Evolutionary conservation across 2,797 vertebrate genomes (phyloP).

Genomic region (Danio choprae): DNA sequence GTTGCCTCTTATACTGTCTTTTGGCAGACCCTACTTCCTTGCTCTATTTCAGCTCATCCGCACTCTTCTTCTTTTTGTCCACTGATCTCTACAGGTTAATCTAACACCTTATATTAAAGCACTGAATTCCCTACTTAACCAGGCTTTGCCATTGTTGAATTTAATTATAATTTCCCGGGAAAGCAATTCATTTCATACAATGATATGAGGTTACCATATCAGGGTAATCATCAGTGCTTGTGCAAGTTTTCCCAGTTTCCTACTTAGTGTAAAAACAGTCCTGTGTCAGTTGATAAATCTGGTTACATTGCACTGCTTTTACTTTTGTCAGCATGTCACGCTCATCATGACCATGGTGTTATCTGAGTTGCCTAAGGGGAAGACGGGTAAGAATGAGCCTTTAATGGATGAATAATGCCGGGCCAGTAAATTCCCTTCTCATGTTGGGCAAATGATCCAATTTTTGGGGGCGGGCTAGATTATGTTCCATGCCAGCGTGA

Average conservation of each 20-base stretch:
- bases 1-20: not conserved
- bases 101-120: too few relatives aligned
- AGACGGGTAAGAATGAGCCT: not conserved
- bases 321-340: not conserved
- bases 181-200: not conserved
- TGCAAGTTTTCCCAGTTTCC: not conserved
- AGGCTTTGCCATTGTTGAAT: not conserved
- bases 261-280: not conserved
- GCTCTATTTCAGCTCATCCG: not conserved
- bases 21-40: not conserved
- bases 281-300: not conserved
- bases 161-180: not conserved
- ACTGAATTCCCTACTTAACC: not conserved
- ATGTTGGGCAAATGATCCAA: not conserved
- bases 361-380: not conserved
- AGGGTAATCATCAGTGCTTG: not conserved
- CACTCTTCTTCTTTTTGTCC: not conserved
- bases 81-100: not conserved
- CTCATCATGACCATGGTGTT: not conserved
- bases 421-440: not conserved
- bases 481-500: not conserved
- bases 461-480: not conserved
- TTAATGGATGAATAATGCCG: not conserved
- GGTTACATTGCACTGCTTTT: not conserved
- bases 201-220: not conserved